Base-by-base conservation (phyloP, 53 echinoderm and acorn worm genomes). In the Henricia sp. region DNA sequence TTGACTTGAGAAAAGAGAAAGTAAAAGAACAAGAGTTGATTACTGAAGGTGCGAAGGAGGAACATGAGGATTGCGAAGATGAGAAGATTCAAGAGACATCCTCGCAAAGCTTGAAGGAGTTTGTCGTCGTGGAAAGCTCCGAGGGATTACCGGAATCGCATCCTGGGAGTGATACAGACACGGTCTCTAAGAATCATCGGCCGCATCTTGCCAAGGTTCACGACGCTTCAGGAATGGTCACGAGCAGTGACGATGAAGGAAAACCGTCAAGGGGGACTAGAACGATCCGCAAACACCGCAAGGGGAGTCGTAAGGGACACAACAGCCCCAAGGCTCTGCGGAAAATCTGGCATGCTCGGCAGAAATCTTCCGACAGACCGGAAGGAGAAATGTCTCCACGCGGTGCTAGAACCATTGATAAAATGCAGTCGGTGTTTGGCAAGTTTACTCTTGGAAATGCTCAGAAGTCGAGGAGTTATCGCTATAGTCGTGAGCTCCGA, bases 401-500 rank as follows among this genome's bases (percentile, higher is more conserved):
- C 52, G 68, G 53, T 58, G 67, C 63, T 57, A 77, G 67, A 33
- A 21, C 85, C 48, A 11, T 85, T 42, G 85, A 85, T 48, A 85
- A 85, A 40, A 72, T 85, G 21, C 85, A 85, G 48, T 71, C 85
- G 19, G 71, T 89, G 69, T 82, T 91, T 19, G 90, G 87, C 6
- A 93, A 93, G 73, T 68, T 93, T 25, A 86, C 83, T 4, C 89
- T 83, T 43, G 84, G 91, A 25, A 87, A 70, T 13, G 77, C 84
- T 12, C 76, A 50, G 0, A 93, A 91, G 72, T 69, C 91, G 43
- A 91, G 60, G 64, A 91, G 91, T 48, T 96, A 96, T 66, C 89
- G 96, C 63, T 96, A 93, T 82, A 96, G 96, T 71, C 87, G 89
- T 54, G 93, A 91, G 58, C 78, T 91, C 60, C 59, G 93, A 44